Evolutionary conservation across 2,888 invertebrate species (phyloP).

Genomic region (Athetis lepigone): DNA sequence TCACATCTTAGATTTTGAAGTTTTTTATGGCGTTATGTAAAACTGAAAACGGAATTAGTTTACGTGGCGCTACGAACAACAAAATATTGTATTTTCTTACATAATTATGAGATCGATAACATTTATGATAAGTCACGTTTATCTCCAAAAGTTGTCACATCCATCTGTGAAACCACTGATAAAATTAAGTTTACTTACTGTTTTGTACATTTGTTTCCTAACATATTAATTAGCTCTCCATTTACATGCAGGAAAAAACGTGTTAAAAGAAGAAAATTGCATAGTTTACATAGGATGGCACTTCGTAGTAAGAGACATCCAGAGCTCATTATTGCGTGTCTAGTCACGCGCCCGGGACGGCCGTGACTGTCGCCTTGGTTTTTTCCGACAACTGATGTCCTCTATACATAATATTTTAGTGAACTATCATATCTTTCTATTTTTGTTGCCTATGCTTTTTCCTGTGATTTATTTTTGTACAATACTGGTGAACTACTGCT

Average conservation of each 20-base stretch:
- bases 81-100: neutral
- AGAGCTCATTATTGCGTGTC: conserved; percentile 63
- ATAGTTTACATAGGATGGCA: conserved; percentile 10
- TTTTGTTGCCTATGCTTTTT: conserved; percentile 31
- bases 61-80: too few relatives aligned
- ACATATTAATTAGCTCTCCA: neutral
- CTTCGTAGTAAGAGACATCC: conserved; percentile 52
- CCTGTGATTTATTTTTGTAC: conserved; percentile 33
- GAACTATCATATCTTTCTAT: conserved; percentile 41
- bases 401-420: conserved; percentile 38
- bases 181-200: too few relatives aligned
- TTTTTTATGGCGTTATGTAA: conserved; percentile 10
- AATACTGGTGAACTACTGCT: conserved; percentile 18
- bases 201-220: neutral
- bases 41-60: too few relatives aligned
- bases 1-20: neutral
- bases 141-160: neutral
- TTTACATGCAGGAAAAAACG: neutral
- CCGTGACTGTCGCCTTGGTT: conserved; percentile 65
- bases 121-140: conserved; percentile 9
- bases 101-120: conserved; percentile 8
- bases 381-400: conserved; percentile 59
- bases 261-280: conserved; percentile 7
- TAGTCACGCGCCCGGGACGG: conserved; percentile 69
- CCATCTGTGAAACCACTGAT: neutral